Evolutionary conservation across 1,140 invertebrate genomes (phyloP), one percentile per base, ranked within the genome.

Genomic region (Octopus bimaculoides): DNA sequence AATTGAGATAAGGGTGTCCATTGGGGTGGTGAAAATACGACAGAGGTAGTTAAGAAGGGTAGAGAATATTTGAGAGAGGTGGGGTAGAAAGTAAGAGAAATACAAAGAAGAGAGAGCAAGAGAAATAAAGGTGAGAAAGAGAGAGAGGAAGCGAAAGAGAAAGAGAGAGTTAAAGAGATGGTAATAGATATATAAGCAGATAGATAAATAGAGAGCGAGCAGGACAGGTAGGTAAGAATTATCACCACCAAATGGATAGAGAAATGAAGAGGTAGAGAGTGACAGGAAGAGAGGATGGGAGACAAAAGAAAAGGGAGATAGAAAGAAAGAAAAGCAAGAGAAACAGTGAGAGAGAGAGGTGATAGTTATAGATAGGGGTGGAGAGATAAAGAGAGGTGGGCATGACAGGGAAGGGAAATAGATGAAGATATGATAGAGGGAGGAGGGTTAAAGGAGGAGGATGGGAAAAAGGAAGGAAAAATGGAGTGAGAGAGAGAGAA

Each of bases 281-380:
- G 61, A 66, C 12, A 66, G 1, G 61, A 66, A 66, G 61, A 66
- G 12, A 3, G 61, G 61, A 66, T 1, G 3, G 26, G 26, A 41
- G 26, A 41, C 26, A 41, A 41, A 41, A 41, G 26, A 41, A 41
- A 41, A 41, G 26, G 3, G 26, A 66, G 61, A 12, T 66, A n/a
- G 61, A 66, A n/a, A 66, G 61, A 66, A 1, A 66, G 61, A n/a
- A 66, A n/a, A 12, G 61, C 12, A n/a, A 66, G 61, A 66, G 12
- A 12, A 14, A 66, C 12, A 66, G 61, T 14, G 12, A 66, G 61
- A 66, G 61, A 66, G 61, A 66, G 61, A 66, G n/a, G 61, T 14
- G 61, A 66, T 12, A 66, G 61, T 66, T 66, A 66, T n/a, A 66
- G 61, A 66, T 12, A 66, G 61, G n/a, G 61, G n/a, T 66, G 61